Conservation (phyloP, 2,113 vertebrate genomes). For the Cyanoliseus patagonus region DNA sequence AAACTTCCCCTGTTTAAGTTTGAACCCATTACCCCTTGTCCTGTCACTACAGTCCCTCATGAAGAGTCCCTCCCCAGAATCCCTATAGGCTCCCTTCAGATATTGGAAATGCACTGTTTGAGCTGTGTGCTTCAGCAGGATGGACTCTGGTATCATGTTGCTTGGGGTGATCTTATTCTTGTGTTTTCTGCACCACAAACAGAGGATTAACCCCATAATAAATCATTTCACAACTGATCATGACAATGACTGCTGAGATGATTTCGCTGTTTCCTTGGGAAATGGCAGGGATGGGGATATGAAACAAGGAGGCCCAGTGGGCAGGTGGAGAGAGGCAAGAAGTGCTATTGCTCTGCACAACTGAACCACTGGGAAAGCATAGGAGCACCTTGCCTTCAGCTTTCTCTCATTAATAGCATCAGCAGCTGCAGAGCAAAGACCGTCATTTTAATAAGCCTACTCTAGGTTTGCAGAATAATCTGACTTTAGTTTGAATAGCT, state of each 20-base stretch:
- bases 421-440: background rate
- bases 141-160: background rate
- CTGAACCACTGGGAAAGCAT: background rate
- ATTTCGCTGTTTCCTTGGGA: background rate
- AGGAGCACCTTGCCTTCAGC: background rate
- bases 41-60: no score
- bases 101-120: background rate
- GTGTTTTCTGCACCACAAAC: background rate
- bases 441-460: background rate
- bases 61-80: no score
- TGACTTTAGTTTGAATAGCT: background rate
- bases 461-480: background rate
- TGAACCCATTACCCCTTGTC: no score
- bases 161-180: background rate
- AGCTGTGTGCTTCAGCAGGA: background rate
- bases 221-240: rapidly evolving
- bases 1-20: no score
- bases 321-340: background rate
- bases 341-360: background rate
- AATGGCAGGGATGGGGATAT: background rate
- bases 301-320: background rate
- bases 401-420: background rate
- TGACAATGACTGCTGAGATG: background rate
- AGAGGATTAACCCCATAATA: background rate
- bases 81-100: no score